Evolutionary conservation across 2,797 vertebrate species (phyloP).

Genomic region (Lindbergichthys nudifrons): DNA sequence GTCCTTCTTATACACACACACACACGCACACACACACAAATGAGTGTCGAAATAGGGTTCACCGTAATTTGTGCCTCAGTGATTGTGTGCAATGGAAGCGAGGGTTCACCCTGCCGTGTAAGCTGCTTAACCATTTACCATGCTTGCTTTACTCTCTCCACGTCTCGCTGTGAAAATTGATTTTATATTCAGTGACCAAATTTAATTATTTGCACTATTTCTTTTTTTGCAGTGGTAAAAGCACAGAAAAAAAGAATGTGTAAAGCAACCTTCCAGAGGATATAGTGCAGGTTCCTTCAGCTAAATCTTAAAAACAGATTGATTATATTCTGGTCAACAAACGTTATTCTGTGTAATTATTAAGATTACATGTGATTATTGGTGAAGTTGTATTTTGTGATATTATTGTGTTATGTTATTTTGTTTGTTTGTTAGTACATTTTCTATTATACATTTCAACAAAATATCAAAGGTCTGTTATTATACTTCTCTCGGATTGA

Average conservation of each 20-base stretch:
- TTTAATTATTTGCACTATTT: constrained; percentile 57
- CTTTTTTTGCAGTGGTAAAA: constrained; percentile 19
- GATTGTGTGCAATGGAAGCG: constrained; percentile 46
- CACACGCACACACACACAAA: constrained; percentile 27
- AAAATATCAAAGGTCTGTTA: no score
- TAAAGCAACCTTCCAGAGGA: constrained; percentile 4
- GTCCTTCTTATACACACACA: constrained; percentile 26
- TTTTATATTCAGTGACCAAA: constrained; percentile 62
- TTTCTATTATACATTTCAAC: no score
- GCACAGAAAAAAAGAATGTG: background rate
- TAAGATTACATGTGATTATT: no score
- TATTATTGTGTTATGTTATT: no score
- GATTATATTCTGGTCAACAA: no score
- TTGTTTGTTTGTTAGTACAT: no score
- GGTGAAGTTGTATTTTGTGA: no score
- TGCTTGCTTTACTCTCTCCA: constrained; percentile 60
- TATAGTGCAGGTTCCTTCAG: no score
- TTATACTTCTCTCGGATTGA: constrained; percentile 9
- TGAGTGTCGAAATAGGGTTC: constrained; percentile 47
- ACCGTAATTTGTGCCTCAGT: constrained; percentile 58
- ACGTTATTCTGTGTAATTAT: no score
- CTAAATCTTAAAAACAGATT: no score
- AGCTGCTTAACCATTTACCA: constrained; percentile 77
- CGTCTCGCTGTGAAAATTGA: constrained; percentile 58
- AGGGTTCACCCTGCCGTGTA: constrained; percentile 66